Percentiles rank a stretch among this genome's conserved stretches.
Conservation (phyloP, 2,888 invertebrate genomes). For the Alsophila aescularia region DNA sequence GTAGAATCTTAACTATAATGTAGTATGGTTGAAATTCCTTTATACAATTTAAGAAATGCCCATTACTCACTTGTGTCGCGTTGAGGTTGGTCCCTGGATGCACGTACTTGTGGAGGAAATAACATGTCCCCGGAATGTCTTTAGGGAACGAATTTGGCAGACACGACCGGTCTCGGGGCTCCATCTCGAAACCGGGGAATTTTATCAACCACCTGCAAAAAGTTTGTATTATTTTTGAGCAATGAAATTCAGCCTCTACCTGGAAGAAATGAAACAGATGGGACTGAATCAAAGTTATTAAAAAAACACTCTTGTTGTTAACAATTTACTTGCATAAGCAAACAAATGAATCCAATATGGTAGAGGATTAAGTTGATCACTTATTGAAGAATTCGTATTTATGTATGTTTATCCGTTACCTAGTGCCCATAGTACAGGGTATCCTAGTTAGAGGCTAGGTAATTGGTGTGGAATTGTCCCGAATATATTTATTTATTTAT, state of each 20-base stretch:
- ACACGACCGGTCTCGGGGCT: slow-evolving; percentile 89
- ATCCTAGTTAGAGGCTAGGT: too few species aligned
- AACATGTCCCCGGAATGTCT: slow-evolving; percentile 91
- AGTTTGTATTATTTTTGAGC: slow-evolving; percentile 13
- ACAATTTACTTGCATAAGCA: too few species aligned
- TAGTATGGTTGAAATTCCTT: slow-evolving; percentile 12
- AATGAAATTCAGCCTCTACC: neutral
- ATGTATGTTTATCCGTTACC: too few species aligned
- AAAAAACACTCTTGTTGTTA: too few species aligned
- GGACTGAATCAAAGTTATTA: too few species aligned
- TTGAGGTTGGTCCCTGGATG: slow-evolving; percentile 87
- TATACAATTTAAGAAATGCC: neutral
- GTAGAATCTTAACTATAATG: neutral
- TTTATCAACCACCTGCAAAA: slow-evolving; percentile 88
- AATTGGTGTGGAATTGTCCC: too few species aligned
- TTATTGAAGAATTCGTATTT: too few species aligned
- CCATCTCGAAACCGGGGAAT: slow-evolving; percentile 90
- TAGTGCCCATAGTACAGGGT: too few species aligned
- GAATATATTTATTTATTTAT: too few species aligned
- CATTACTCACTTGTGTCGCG: slow-evolving; percentile 79
- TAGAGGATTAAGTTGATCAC: too few species aligned
- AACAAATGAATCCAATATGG: too few species aligned
- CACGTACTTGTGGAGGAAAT: slow-evolving; percentile 92
- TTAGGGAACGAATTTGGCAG: slow-evolving; percentile 94
- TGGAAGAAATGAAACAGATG: too few species aligned